Conservation (phyloP, 2,888 invertebrate species). For the Erebia ligea region DNA sequence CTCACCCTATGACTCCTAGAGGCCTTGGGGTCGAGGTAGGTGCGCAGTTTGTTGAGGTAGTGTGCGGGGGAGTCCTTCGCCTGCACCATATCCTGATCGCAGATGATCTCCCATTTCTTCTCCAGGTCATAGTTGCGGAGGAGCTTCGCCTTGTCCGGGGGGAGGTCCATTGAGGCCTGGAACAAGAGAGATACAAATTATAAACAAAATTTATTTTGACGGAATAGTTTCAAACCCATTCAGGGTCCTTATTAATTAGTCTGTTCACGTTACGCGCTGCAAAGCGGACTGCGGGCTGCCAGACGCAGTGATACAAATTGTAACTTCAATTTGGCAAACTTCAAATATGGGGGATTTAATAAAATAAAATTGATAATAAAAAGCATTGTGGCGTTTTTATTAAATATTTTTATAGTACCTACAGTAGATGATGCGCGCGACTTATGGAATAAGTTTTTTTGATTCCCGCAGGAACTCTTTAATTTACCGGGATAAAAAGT, state of each 20-base stretch:
- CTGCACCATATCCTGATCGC: slow-evolving; percentile 99
- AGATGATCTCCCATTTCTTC: slow-evolving; percentile 99
- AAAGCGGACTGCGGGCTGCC: too few relatives aligned
- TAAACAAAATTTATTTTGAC: not conserved
- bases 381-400: too few relatives aligned
- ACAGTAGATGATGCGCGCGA: too few relatives aligned
- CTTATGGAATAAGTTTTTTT: too few relatives aligned
- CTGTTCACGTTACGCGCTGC: too few relatives aligned
- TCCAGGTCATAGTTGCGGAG: slow-evolving; percentile 97
- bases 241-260: too few relatives aligned
- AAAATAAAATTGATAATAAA: too few relatives aligned
- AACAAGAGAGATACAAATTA: slow-evolving; percentile 57
- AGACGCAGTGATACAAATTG: slow-evolving; percentile 19
- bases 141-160: slow-evolving; percentile 98
- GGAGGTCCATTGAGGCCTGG: slow-evolving; percentile 99
- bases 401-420: too few relatives aligned
- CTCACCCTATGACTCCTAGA: slow-evolving; percentile 97
- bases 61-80: slow-evolving; percentile 99
- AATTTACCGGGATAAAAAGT: too few relatives aligned
- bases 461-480: too few relatives aligned
- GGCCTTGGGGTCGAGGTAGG: slow-evolving; percentile 98
- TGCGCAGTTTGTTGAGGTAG: slow-evolving; percentile 97
- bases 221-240: not conserved
- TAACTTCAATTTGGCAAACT: not conserved
- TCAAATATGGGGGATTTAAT: too few relatives aligned